Evolutionary conservation across 2,113 vertebrate species (phyloP).

Genomic region (Emydura subglobosa): DNA sequence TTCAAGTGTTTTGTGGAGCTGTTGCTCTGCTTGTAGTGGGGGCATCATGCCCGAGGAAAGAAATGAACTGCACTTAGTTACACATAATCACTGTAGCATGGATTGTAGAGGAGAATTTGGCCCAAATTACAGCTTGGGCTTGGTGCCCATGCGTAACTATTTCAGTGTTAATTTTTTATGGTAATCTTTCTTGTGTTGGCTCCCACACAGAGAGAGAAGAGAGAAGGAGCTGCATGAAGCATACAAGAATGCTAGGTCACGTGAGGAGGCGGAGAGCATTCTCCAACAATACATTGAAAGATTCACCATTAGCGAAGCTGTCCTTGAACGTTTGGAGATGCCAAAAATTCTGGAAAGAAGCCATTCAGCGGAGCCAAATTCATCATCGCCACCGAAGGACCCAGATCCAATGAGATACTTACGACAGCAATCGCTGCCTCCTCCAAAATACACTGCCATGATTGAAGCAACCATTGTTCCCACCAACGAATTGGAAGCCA

Average conservation of each 20-base stretch:
- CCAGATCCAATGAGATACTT: constrained; percentile 90
- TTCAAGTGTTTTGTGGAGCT: neutral
- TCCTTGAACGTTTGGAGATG: constrained; percentile 93
- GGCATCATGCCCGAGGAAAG: neutral
- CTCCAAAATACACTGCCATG: constrained; percentile 93
- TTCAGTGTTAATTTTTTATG: fast-evolving
- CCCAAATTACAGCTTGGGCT: neutral
- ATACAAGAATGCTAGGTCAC: constrained; percentile 86
- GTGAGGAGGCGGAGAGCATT: constrained; percentile 90
- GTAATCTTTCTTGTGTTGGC: neutral
- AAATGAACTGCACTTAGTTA: neutral
- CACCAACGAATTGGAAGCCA: constrained; percentile 72
- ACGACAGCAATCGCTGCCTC: constrained; percentile 91
- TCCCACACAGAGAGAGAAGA: constrained; percentile 84
- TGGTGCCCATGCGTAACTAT: neutral
- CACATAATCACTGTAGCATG: too few relatives aligned
- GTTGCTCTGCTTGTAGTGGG: neutral
- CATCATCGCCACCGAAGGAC: constrained; percentile 76
- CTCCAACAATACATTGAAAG: constrained; percentile 93
- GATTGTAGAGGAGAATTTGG: neutral
- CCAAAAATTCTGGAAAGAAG: constrained; percentile 95
- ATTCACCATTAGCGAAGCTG: constrained; percentile 95
- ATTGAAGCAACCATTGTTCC: constrained; percentile 89
- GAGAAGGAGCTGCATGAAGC: constrained; percentile 91
- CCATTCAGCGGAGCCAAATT: constrained; percentile 90